Base-by-base conservation (phyloP, 2,888 invertebrate genomes). In the Girardia tigrina region DNA sequence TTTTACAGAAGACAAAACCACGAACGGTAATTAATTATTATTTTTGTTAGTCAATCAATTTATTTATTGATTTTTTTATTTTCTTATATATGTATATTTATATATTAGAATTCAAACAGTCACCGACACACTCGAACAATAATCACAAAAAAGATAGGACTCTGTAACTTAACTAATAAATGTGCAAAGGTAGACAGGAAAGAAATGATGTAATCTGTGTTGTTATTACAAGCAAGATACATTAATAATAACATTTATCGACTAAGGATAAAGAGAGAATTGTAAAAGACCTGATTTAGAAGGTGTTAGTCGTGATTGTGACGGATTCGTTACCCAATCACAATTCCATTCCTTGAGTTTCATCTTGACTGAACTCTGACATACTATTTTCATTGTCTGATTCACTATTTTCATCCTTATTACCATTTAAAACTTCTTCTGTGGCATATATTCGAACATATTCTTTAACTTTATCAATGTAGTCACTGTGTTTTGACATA, bases 311-410 rank as follows among this genome's bases (percentile, higher is more conserved):
- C 36, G 16, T 36, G 36, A 36, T 36, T 36, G 73, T 23, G 20
- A 72, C n/a, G 12, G n/a, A 71, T 27, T 42, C 8, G 69, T 8
- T 71, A 72, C 20, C 28, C 12, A 78, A 92, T 94, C 94, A 97
- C 90, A 97, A 92, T 87, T 97, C 95, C 95, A 97, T 97, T 85
- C 94, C 95, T 85, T 93, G 90, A 73, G 94, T 93, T 87, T 94
- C 94, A 86, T 95, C 94, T 87, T 95, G 94, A 82, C 93, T 93
- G 87, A 94, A 97, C 84, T 94, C 94, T 84, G 93, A 94, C 94
- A 97, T 94, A 80, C 94, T 94, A 81, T 92, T 92, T 86, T 95
- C 95, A 78, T 92, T 91, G 83, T 94, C 94, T 42, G 83, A 82
- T 26, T 82, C 81, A 20, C 56, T 16, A 1, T 73, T 69, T 23